Base-by-base conservation (phyloP, 2,113 vertebrate species). In the Neotoma lepida region DNA sequence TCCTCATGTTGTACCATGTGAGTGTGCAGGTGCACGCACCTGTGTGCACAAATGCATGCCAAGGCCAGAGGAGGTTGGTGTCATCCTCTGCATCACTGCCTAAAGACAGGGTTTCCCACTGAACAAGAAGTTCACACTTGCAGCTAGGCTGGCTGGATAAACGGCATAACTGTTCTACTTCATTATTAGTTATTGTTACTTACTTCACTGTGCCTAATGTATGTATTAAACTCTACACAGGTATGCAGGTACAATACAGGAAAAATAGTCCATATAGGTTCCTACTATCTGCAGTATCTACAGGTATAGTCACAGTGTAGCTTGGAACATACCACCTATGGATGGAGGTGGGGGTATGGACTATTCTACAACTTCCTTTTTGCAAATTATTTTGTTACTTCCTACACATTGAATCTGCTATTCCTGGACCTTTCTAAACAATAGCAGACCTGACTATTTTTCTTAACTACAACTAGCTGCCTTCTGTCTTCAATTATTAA, bases 401-500 rank as follows among this genome's bases (percentile, higher is more conserved):
- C 44, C 63, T 96, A 95, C 1, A 91, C 1, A 78, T 8, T 28
- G 68, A 54, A 26, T 88, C 26, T 44, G 93, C 39, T 92, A 92
- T 51, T 86, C 49, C 49, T 35, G 8, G 46, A 76, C 58, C 33
- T 89, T 88, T 90, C 46, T 66, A 22, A 76, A 51, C 80, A 56
- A 82, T 22, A 74, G 82, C 9, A 93, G 22, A 73, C 56, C 61
- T 84, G 46, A 76, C 6, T 90, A 81, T 84, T 93, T 41, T 81
- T 94, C 93, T 44, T 46, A 89, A 87, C 17, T 89, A 91, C 13
- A 91, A 70, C 30, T 33, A 61, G 44, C 68, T 91, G 89, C 66
- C 92, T 22, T 90, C 64, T 73, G 33, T 70, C 76, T 91, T 92
- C 26, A 95, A 94, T 88, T 71, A 91, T 80, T 71, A 92, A 90